Percentiles rank a stretch among this genome's conserved stretches.
phyloP scores from a whole-genome alignment of 2,888 invertebrate species.

The Mesoligia furuncula region DNA sequence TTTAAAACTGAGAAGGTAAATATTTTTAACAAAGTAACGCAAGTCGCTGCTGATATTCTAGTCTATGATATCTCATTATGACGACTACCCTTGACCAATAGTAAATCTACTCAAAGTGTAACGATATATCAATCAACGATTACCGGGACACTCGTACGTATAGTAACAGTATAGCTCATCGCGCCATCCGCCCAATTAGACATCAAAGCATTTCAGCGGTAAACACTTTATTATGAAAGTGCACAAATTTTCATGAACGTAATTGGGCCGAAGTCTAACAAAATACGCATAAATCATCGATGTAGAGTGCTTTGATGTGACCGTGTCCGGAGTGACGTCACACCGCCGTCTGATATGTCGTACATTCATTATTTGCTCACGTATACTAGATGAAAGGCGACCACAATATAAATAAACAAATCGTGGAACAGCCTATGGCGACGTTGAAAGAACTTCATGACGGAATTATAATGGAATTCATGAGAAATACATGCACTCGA shows the following conservation, averaged over 20 bases:
- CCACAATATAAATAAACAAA: constrained; percentile 89
- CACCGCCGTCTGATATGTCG: constrained; percentile 81
- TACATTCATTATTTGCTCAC: constrained; percentile 89
- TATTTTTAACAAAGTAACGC: constrained; percentile 29
- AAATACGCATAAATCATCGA: constrained; percentile 87
- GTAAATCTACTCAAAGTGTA: constrained; percentile 63
- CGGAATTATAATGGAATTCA: constrained; percentile 83
- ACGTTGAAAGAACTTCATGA: constrained; percentile 82
- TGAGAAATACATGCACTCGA: constrained; percentile 78
- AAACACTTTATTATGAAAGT: constrained; percentile 86
- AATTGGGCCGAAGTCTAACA: constrained; percentile 87
- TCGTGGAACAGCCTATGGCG: constrained; percentile 80
- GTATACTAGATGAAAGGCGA: constrained; percentile 89
- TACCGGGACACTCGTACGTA: constrained; percentile 71
- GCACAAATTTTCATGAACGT: constrained; percentile 86
- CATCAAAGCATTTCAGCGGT: constrained; percentile 84
- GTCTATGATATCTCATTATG: constrained; percentile 54
- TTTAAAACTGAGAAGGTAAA: background rate
- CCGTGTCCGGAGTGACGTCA: constrained; percentile 88
- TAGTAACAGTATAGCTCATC: constrained; percentile 68
- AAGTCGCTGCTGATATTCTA: constrained; percentile 33
- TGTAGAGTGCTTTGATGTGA: constrained; percentile 85
- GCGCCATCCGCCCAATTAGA: constrained; percentile 83
- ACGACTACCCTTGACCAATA: constrained; percentile 57
- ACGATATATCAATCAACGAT: constrained; percentile 83